These are phyloP conservation scores for Macroramphosus scolopax DNA, from an alignment of 2,797 vertebrate genomes.

Conservation along the genomic window DNA sequence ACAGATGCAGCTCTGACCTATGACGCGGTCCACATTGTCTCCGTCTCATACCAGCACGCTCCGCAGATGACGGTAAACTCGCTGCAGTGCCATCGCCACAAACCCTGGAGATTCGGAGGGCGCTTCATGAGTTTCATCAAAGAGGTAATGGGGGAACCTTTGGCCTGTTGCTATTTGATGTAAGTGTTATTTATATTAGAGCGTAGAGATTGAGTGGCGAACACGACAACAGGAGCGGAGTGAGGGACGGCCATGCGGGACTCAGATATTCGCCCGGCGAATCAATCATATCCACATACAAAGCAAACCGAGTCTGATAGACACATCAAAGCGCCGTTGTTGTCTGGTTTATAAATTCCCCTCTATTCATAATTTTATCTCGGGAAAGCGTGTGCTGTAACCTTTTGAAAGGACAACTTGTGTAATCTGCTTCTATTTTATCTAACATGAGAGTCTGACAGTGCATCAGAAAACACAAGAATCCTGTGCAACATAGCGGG, in stretches of 20 bases:
- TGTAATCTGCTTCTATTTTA: constrained; percentile 72
- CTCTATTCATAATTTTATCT: constrained; percentile 65
- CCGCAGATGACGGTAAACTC: constrained; percentile 99
- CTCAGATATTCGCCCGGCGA: constrained; percentile 53
- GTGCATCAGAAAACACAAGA: constrained; percentile 59
- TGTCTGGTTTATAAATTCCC: constrained; percentile 62
- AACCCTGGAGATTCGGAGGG: constrained; percentile 96
- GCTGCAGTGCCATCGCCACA: constrained; percentile 97
- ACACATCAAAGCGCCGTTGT: constrained; percentile 55
- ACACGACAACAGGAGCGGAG: constrained; percentile 19
- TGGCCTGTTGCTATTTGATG: constrained; percentile 34
- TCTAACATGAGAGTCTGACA: constrained; percentile 68
- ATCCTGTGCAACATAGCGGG: constrained; percentile 47
- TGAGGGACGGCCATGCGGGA: constrained; percentile 28
- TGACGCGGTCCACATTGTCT: constrained; percentile 97
- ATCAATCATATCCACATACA: constrained; percentile 53
- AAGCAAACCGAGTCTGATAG: constrained; percentile 50
- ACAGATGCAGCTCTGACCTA: constrained; percentile 98
- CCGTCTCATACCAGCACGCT: constrained; percentile 95
- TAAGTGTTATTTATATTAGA: constrained; percentile 27
- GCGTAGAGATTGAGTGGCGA: constrained; percentile 11
- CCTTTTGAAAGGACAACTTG: constrained; percentile 65
- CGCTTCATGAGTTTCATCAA: constrained; percentile 99
- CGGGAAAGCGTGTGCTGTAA: constrained; percentile 58
- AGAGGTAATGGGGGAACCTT: constrained; percentile 83